Base-by-base conservation (phyloP, 2,113 vertebrate genomes). In the Dendropsophus ebraccatus region DNA sequence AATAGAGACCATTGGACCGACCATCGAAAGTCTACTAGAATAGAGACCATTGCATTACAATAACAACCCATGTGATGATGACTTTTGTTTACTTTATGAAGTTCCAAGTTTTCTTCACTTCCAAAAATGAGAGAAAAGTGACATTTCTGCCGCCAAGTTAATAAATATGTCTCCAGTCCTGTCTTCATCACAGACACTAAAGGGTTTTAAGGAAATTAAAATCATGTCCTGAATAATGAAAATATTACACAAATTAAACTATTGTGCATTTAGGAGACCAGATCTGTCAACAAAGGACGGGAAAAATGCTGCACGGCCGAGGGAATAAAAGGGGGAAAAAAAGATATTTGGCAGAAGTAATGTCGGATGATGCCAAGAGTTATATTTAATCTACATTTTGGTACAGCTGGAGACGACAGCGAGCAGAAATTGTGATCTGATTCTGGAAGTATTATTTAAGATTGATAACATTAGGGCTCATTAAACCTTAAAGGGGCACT, bases 351-450 rank as follows among this genome's bases (percentile, higher is more conserved):
- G 56, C 54, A 80, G 54, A 23, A 23, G 35, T 35, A 11, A 45
- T 0, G 23, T 62, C 35, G 60, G 77, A 58, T n/a, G 32, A 8
- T 80, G 77, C 77, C 77, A 80, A 30, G 23, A 81, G 23, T 47
- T 25, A 45, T 60, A 62, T 81, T 81, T 41, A 60, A 62, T 60
- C 54, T 17, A 28, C 17, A 17, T 81, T 81, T 28, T 41, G 58
- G 58, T 81, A 17, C 77, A 62, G 77, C 77, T 21, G 54, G 54
- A 80, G 32, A 62, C 30, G 77, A 41, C 56, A 60, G 54, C 30
- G 19, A 54, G 52, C 30, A 62, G 28, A 25, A 81, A 81, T 62
- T 81, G 78, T 81, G 23, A 45, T 25, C 23, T 60, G 35, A 8
- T 17, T 50, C 4, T 5, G 32, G 19, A 58, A 17, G 54, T 21